A percentile compares a stretch with the other conserved stretches of the same genome.
Evolutionary conservation across 2,113 vertebrate genomes (phyloP).

Genomic region (Paedocypris sp.): DNA sequence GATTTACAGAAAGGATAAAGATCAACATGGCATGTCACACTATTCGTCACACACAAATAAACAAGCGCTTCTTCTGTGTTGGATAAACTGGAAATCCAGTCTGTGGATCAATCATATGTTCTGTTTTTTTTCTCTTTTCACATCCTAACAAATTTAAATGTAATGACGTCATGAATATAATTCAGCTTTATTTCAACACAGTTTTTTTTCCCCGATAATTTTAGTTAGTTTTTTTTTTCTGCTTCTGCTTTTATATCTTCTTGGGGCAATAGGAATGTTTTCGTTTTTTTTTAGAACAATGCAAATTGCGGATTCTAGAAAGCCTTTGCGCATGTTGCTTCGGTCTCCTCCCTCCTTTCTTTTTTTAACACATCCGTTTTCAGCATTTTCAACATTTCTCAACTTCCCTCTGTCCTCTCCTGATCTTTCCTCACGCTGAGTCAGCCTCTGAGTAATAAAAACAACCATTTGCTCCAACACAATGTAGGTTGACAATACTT

Average conservation of each 20-base stretch:
- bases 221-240: background rate
- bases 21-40: background rate
- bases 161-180: constrained; percentile 51
- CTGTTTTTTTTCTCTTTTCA: too few species aligned
- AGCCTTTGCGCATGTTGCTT: constrained; percentile 56
- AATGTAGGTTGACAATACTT: too few species aligned
- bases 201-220: constrained; percentile 13
- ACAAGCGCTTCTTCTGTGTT: background rate
- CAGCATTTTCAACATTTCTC: constrained; percentile 25
- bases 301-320: constrained; percentile 57
- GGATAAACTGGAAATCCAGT: constrained; percentile 44
- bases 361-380: background rate
- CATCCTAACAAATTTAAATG: constrained; percentile 37
- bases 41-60: background rate
- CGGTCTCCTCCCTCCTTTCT: background rate
- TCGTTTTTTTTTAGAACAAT: constrained; percentile 51
- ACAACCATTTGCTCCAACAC: too few species aligned
- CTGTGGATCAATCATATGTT: too few species aligned
- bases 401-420: constrained; percentile 36
- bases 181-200: constrained; percentile 33
- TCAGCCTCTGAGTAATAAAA: too few species aligned
- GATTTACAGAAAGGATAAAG: background rate
- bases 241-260: background rate
- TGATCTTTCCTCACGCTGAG: constrained; percentile 7
- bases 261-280: constrained; percentile 53